phyloP scores from a whole-genome alignment of 2,888 invertebrate genomes.

The Steromphala cineraria region DNA sequence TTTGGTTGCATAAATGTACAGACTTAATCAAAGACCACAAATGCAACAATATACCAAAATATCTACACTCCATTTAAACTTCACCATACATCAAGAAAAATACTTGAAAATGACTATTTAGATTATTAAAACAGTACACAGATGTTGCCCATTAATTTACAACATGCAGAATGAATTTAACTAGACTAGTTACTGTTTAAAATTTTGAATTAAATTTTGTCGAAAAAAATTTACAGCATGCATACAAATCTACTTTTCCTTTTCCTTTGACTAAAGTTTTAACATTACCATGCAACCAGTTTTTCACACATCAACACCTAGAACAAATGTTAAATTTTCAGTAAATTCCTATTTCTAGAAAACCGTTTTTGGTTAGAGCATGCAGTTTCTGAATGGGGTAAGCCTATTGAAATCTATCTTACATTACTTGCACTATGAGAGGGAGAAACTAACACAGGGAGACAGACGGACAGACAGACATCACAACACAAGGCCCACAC shows the following conservation, averaged over 20 bases:
- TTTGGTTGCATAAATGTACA: not conserved
- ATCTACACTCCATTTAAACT: not conserved
- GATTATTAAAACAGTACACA: not conserved
- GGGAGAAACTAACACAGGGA: too few relatives aligned
- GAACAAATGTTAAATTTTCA: too few relatives aligned
- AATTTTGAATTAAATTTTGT: not conserved
- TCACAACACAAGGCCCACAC: too few relatives aligned
- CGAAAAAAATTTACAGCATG: not conserved
- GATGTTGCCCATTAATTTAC: not conserved
- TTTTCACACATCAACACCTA: too few relatives aligned
- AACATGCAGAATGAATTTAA: not conserved
- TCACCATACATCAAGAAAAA: not conserved
- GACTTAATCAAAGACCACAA: not conserved
- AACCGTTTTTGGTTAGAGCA: too few relatives aligned
- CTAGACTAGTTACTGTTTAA: not conserved
- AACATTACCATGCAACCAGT: too few relatives aligned
- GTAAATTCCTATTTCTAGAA: too few relatives aligned
- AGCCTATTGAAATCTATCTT: too few relatives aligned
- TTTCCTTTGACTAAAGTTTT: too few relatives aligned
- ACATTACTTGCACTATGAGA: too few relatives aligned
- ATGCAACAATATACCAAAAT: constrained; percentile 2
- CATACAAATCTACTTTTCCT: not conserved
- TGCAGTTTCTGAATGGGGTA: too few relatives aligned
- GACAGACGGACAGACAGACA: too few relatives aligned
- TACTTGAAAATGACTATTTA: not conserved